Evolutionary conservation across 2,888 invertebrate genomes (phyloP).

Genomic region (Linyphia triangularis): DNA sequence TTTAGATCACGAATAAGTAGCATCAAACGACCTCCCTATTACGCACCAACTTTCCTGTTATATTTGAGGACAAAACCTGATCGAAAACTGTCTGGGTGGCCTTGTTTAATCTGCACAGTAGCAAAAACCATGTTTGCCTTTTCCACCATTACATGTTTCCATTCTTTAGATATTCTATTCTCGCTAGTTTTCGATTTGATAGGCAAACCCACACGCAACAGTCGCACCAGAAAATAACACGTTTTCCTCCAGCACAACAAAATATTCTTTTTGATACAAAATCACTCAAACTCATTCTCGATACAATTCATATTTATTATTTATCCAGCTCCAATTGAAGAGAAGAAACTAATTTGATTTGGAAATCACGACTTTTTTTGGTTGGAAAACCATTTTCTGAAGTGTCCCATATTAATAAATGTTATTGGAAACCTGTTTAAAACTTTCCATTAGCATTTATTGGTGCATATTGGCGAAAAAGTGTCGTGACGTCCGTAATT

Average conservation of each 20-base stretch:
- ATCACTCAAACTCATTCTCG: not conserved
- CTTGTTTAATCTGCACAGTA: not conserved
- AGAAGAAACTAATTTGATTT: slow-evolving; percentile 12
- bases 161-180: not conserved
- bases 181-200: not conserved
- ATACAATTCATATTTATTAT: slow-evolving; percentile 12
- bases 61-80: not conserved
- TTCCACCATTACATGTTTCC: not conserved
- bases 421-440: slow-evolving; percentile 62
- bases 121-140: not conserved
- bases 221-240: not conserved
- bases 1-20: too few relatives aligned
- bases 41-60: not conserved
- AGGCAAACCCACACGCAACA: not conserved
- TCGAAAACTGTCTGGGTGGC: not conserved
- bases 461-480: slow-evolving; percentile 11
- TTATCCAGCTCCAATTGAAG: not conserved
- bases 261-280: not conserved
- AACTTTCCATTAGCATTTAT: slow-evolving; percentile 50
- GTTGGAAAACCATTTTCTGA: not conserved
- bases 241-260: not conserved
- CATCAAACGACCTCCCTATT: too few relatives aligned
- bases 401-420: slow-evolving; percentile 54
- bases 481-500: slow-evolving; percentile 48
- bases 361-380: slow-evolving; percentile 25